These are phyloP conservation scores for Maniola jurtina DNA, from an alignment of 1,140 invertebrate genomes.

Conservation along the genomic window DNA sequence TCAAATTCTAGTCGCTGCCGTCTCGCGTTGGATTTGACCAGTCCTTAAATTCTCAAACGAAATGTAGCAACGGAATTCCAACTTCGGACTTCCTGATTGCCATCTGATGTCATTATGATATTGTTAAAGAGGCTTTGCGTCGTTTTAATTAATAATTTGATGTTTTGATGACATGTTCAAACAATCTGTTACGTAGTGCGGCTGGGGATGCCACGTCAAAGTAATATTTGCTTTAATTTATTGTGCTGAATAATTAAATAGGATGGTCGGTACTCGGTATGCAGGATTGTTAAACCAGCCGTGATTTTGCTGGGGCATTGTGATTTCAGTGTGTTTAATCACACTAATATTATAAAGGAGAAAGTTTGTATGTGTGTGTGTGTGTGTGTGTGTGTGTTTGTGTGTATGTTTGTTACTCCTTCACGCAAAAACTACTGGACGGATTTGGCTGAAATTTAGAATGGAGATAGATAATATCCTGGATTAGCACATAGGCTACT, in stretches of 20 bases:
- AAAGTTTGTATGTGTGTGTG: no score
- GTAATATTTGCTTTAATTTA: slow-evolving; percentile 24
- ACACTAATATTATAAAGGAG: no score
- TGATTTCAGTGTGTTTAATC: not conserved
- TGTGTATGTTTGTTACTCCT: no score
- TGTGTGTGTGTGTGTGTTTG: no score
- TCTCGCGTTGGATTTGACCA: no score
- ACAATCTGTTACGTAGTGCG: slow-evolving; percentile 14
- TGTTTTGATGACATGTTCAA: slow-evolving; percentile 20
- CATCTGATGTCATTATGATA: slow-evolving; percentile 25
- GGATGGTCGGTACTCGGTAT: not conserved
- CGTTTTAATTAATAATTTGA: slow-evolving; percentile 28
- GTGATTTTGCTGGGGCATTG: not conserved
- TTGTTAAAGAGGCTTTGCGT: slow-evolving; percentile 7
- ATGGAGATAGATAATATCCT: no score
- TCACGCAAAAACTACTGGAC: no score
- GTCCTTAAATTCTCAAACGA: not conserved
- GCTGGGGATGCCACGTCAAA: slow-evolving; percentile 14
- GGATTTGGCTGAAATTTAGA: no score
- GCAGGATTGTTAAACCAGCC: not conserved
- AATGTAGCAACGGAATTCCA: not conserved
- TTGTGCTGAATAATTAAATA: slow-evolving; percentile 21
- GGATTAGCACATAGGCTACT: no score
- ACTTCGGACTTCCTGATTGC: slow-evolving; percentile 23
- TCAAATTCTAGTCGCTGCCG: no score